Base-by-base conservation (phyloP, 2,113 vertebrate species). In the Stegastes partitus region DNA sequence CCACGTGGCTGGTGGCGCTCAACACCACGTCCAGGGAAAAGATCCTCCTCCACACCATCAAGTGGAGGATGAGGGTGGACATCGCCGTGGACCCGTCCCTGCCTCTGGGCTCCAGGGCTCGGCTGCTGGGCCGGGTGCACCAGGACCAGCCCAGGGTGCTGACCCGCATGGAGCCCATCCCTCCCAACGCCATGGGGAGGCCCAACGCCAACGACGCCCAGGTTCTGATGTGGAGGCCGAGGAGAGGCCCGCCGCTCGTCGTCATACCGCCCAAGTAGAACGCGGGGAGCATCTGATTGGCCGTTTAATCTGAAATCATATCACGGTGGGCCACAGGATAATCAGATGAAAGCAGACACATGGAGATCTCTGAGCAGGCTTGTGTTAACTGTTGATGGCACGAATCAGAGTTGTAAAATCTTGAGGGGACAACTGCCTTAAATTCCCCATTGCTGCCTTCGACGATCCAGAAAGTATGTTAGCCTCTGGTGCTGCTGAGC, bases 171-270 rank as follows among this genome's bases (percentile, higher is more conserved):
- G 98, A 99, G 73, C 96, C 96, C 84, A 97, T 99, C 69, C 97
- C 97, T 10, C 93, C 94, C 3, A 99, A 99, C 0, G 96, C 97
- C 87, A 96, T 98, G 91, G 96, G 96, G 89, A 96, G 97, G 81
- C 98, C 98, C 79, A 99, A 99, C 0, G 98, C 98, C 91, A 99
- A 99, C 0, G 98, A 99, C 19, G 98, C 97, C 91, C 98, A 99
- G 90, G 98, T 97, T 82, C 95, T 99, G 89, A 99, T 99, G 98
- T 99, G 98, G 98, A 96, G 97, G 79, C 98, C 98, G 28, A 97
- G 96, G 89, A 93, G 97, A 87, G 98, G 98, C 10, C 93, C 95
- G 14, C 96, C 97, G 0, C 94, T 98, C 42, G 95, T 99, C 0
- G 98, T 99, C 54, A 99, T 99, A 86, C 98, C 98, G 34, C 95